These are phyloP conservation scores for Zaprionus ornatus DNA, from an alignment of 1,140 invertebrate genomes.

Conservation along the genomic window DNA sequence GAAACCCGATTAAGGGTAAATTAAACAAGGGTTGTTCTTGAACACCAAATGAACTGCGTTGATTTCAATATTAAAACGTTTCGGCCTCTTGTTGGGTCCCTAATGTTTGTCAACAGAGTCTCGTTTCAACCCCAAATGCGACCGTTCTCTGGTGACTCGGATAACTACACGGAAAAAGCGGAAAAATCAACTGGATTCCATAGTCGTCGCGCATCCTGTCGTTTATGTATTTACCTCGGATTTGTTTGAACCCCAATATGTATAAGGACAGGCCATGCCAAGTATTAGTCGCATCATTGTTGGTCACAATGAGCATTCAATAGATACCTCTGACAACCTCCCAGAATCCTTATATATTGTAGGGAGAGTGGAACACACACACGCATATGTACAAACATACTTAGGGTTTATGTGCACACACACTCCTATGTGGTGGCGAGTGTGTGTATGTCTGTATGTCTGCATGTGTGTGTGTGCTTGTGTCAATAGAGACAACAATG, in stretches of 20 bases:
- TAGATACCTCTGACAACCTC: constrained; percentile 50
- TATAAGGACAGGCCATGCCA: constrained; percentile 23
- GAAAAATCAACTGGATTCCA: constrained; percentile 48
- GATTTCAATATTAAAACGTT: constrained; percentile 8
- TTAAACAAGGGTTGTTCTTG: background rate
- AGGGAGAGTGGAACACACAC: constrained; percentile 1
- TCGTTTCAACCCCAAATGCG: background rate
- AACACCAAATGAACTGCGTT: background rate
- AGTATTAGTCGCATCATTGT: constrained; percentile 76
- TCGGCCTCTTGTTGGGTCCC: background rate
- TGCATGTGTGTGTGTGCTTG: constrained; percentile 41
- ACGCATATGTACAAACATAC: constrained; percentile 53
- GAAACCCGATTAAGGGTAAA: background rate
- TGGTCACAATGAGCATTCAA: constrained; percentile 70
- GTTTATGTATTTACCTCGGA: constrained; percentile 73
- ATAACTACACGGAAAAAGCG: constrained; percentile 35
- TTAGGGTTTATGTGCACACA: constrained; percentile 34
- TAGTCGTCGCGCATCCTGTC: constrained; percentile 66
- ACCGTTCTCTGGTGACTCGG: background rate
- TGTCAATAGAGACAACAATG: constrained; percentile 71
- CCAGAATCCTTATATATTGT: constrained; percentile 19
- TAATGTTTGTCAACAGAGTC: background rate
- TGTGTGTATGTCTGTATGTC: constrained; percentile 22
- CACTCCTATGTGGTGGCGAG: constrained; percentile 8
- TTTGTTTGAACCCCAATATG: constrained; percentile 31